Base-by-base conservation (phyloP, 2,888 invertebrate genomes). In the Drosophila fungiperda region DNA sequence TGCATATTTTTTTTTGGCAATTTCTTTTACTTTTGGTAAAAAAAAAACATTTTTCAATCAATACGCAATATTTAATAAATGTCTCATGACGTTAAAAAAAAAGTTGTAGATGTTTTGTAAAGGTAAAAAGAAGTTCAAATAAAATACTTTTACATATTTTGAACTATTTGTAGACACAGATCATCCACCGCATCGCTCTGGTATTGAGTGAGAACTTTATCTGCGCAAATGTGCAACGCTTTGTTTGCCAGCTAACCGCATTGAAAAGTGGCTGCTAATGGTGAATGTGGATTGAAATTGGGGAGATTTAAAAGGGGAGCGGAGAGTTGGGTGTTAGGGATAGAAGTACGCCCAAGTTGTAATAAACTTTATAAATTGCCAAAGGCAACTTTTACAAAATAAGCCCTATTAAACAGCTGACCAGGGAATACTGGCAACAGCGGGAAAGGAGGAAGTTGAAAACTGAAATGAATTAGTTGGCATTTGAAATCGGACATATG, bases 231-330 rank as follows among this genome's bases (percentile, higher is more conserved):
- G 87, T 90, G 82, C 82, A 90, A 85, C 83, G 89, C 90, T 87
- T 87, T 87, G 90, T 87, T 90, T 87, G 83, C 90, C 72, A 82
- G 82, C 87, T 90, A 87, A 87, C 87, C 90, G 72, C 87, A 87
- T 88, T 90, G 90, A 90, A 87, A 87, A 87, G 83, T 90, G 88
- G 90, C 87, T 87, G 90, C 87, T 90, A 87, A 87, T 87, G 87
- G 89, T 83, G 76, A 89, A 86, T 86, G 84, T 72, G 84, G 70
- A 76, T 83, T 83, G 72, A 71, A 68, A 79, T 33, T 33, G 23
- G 35, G 40, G 3, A 6, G 29, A 29, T 29, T 29, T 29, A 1
- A 29, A 23, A 36, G 49, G 32, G 55, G 33, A 20, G 40, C 17
- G 9, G 9, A 11, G 40, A 11, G 23, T 9, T 35, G 57, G 60